Percentiles rank a stretch among this genome's conserved stretches.
These are phyloP conservation scores for Chrysochloris asiatica DNA, from an alignment of 2,113 vertebrate genomes.

Conservation along the genomic window DNA sequence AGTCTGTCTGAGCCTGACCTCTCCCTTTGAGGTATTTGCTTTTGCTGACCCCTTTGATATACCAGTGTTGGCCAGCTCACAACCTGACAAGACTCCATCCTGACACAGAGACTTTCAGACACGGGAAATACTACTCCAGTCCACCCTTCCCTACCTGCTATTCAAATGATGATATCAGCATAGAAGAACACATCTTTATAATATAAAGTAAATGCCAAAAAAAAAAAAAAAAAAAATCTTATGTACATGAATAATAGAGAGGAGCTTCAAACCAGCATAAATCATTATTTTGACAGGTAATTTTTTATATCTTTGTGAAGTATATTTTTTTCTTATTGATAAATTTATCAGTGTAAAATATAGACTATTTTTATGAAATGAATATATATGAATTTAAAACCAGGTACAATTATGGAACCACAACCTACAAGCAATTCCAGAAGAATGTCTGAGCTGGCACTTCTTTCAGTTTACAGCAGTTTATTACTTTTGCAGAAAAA, in stretches of 20 bases:
- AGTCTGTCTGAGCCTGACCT: constrained; percentile 45
- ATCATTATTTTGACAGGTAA: constrained; percentile 77
- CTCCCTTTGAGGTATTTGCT: constrained; percentile 25
- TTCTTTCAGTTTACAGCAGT: background rate
- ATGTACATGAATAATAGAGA: constrained; percentile 73
- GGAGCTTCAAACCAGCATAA: constrained; percentile 75
- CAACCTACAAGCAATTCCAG: background rate
- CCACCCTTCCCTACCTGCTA: constrained; percentile 14
- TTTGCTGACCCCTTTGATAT: constrained; percentile 57
- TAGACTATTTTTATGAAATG: constrained; percentile 77
- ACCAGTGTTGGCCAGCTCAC: constrained; percentile 30
- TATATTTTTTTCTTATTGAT: constrained; percentile 73
- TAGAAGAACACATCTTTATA: constrained; percentile 52
- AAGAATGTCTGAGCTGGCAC: background rate
- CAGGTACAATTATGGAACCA: constrained; percentile 62
- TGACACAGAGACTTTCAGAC: constrained; percentile 47
- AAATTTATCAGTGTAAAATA: constrained; percentile 74
- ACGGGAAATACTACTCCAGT: background rate
- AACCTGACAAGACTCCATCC: constrained; percentile 45
- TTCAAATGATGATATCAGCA: constrained; percentile 54
- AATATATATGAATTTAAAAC: constrained; percentile 77
- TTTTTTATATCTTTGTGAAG: constrained; percentile 75
- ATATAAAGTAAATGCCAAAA: constrained; percentile 72
- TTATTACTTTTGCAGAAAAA: constrained; percentile 60
- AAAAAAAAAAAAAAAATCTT: constrained; percentile 52